These are phyloP conservation scores for Euwallacea similis DNA, from an alignment of 1,140 invertebrate genomes.

Conservation along the genomic window DNA sequence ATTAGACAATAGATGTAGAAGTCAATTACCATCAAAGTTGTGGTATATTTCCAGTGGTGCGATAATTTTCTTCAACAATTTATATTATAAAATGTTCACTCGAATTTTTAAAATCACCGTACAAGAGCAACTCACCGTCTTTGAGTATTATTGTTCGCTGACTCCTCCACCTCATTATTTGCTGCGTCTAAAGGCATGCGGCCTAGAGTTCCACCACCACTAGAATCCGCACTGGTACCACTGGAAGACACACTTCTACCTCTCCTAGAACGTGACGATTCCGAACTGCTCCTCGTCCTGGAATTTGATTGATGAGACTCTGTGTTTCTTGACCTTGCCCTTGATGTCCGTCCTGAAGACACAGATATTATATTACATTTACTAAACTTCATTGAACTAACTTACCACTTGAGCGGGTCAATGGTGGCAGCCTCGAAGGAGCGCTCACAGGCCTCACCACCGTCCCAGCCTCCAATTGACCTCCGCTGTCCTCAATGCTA, in stretches of 20 bases:
- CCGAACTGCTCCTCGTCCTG: constrained; percentile 48
- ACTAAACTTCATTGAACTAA: background rate
- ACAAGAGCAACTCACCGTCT: background rate
- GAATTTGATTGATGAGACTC: constrained; percentile 41
- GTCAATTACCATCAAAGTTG: too few species aligned
- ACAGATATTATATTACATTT: background rate
- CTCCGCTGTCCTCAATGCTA: background rate
- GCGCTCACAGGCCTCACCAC: constrained; percentile 48
- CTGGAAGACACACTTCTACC: constrained; percentile 3
- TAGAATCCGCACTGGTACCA: background rate
- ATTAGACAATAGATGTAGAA: too few species aligned
- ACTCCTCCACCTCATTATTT: background rate
- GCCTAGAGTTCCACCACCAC: background rate
- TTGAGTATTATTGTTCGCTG: background rate
- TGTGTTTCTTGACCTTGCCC: constrained; percentile 33
- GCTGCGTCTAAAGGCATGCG: background rate
- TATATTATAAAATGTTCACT: too few species aligned
- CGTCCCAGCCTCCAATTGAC: background rate
- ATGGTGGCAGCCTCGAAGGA: constrained; percentile 46
- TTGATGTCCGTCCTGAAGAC: background rate
- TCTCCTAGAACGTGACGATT: constrained; percentile 47
- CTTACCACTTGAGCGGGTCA: constrained; percentile 12
- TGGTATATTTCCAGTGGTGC: too few species aligned
- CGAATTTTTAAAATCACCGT: too few species aligned
- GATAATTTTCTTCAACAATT: too few species aligned